Conservation (phyloP, 2,797 vertebrate genomes). For the Odontamblyopus lacepedii region DNA sequence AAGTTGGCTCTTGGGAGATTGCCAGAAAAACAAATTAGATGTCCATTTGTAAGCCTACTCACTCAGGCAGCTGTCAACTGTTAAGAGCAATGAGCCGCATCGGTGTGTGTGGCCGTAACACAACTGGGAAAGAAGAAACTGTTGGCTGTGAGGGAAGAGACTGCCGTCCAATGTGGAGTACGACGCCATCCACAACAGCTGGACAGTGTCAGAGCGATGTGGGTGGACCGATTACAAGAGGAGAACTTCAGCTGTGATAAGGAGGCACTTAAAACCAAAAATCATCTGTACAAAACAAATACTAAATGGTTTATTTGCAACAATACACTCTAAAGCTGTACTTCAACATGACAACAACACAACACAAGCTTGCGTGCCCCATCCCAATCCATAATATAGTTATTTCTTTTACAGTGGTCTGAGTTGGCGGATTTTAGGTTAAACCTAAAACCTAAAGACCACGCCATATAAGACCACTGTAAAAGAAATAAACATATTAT, state of each 20-base stretch:
- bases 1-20: constrained; percentile 49
- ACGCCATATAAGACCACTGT: too few species aligned
- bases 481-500: too few species aligned
- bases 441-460: too few species aligned
- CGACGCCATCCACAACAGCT: constrained; percentile 39
- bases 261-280: constrained; percentile 38
- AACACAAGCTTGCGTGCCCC: too few species aligned
- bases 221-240: constrained; percentile 15
- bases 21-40: constrained; percentile 67
- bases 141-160: constrained; percentile 22
- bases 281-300: too few species aligned
- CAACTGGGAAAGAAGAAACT: constrained; percentile 32
- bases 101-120: constrained; percentile 22
- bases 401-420: too few species aligned
- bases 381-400: too few species aligned
- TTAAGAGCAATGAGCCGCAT: constrained; percentile 61
- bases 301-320: too few species aligned
- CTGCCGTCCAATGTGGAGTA: constrained; percentile 43
- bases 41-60: constrained; percentile 58
- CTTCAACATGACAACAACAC: too few species aligned
- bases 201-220: constrained; percentile 49
- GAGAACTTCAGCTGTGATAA: constrained; percentile 39
- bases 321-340: too few species aligned
- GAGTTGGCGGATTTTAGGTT: too few species aligned
- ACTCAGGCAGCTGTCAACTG: constrained; percentile 72